Evolutionary conservation across 2,113 vertebrate species (phyloP).

Genomic region (Tragelaphus buxtoni): DNA sequence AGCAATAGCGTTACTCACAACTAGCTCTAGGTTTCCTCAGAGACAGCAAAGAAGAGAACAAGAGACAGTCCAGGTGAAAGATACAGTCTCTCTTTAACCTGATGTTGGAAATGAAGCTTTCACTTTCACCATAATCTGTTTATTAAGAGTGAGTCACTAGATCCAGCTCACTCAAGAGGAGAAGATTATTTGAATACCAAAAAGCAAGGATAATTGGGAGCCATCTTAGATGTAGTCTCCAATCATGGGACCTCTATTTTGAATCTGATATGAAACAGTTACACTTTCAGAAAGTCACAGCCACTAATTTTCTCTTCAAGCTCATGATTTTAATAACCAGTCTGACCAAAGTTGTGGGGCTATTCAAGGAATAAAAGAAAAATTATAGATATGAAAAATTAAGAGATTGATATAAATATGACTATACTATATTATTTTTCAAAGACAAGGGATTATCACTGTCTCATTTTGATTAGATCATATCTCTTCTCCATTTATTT

Average conservation of each 20-base stretch:
- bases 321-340: background rate
- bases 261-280: background rate
- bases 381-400: slow-evolving; percentile 49
- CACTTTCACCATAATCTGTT: background rate
- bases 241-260: background rate
- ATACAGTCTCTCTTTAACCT: background rate
- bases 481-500: slow-evolving; percentile 36
- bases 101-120: background rate
- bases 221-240: background rate
- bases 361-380: slow-evolving; percentile 34
- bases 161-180: background rate
- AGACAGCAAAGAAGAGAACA: background rate
- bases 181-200: background rate
- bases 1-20: background rate
- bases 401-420: slow-evolving; percentile 43
- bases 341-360: background rate
- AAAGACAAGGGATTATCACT: slow-evolving; percentile 42
- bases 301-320: slow-evolving; percentile 7
- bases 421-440: slow-evolving; percentile 48
- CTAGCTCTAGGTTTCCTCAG: background rate
- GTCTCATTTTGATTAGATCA: slow-evolving; percentile 42
- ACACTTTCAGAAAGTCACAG: background rate
- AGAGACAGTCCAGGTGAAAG: background rate
- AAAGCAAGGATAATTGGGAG: background rate
- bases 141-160: background rate